Conservation (phyloP, 2,888 invertebrate genomes). For the Sycophila texana region DNA sequence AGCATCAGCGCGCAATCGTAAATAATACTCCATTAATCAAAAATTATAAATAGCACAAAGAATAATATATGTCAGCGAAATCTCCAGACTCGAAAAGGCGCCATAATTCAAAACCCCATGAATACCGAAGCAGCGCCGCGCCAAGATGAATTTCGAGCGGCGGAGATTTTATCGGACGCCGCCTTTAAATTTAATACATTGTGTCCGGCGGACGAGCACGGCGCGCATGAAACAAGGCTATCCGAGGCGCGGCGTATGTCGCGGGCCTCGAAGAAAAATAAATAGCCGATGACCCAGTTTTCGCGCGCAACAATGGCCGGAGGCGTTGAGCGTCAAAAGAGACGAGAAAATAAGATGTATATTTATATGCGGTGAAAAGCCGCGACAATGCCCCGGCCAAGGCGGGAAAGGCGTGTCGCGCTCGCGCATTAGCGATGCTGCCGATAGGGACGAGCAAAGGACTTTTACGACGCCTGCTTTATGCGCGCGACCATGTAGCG, state of each 20-base stretch:
- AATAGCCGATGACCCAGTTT: constrained; percentile 21
- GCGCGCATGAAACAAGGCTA: neutral
- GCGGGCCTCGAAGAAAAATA: neutral
- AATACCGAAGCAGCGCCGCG: neutral
- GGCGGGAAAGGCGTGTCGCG: too few relatives aligned
- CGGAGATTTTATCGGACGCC: neutral
- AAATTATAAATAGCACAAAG: neutral
- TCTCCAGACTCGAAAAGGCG: neutral
- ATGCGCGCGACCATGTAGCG: too few relatives aligned
- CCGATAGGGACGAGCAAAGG: too few relatives aligned
- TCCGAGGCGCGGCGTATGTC: neutral
- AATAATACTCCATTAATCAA: neutral
- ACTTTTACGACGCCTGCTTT: too few relatives aligned
- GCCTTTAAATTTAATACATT: constrained; percentile 6
- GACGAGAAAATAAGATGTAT: constrained; percentile 33
- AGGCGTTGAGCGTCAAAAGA: neutral
- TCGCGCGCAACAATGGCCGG: neutral
- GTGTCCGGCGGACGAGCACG: neutral
- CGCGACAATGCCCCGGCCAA: too few relatives aligned
- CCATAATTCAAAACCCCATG: constrained; percentile 1
- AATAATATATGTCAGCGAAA: constrained; percentile 1
- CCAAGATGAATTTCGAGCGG: neutral
- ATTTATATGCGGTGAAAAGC: constrained; percentile 4
- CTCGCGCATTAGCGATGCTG: too few relatives aligned
- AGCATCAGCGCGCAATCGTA: neutral